phyloP scores from a whole-genome alignment of 35 echinoderm and acorn worm species.

The Ptychodera flava region DNA sequence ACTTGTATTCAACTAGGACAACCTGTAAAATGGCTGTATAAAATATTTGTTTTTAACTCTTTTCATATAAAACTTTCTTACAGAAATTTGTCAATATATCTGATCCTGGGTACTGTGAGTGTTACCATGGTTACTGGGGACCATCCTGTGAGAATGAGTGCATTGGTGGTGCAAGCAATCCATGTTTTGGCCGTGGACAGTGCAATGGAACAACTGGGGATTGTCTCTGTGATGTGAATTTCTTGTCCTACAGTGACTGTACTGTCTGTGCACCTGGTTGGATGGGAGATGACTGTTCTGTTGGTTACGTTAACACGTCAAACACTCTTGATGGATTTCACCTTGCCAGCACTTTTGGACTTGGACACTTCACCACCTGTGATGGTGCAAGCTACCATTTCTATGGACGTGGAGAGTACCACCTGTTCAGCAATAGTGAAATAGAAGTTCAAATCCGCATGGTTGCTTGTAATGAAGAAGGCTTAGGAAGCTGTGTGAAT shows the following conservation, averaged over 20 bases:
- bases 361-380: constrained; percentile 76
- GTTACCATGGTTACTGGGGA: constrained; percentile 78
- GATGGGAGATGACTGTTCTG: constrained; percentile 68
- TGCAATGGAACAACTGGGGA: constrained; percentile 46
- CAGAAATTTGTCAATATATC: constrained; percentile 10
- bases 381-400: constrained; percentile 69
- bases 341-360: constrained; percentile 48
- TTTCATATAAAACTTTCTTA: no score
- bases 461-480: constrained; percentile 40
- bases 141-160: constrained; percentile 66
- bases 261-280: constrained; percentile 38
- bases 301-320: constrained; percentile 13
- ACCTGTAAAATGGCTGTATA: no score
- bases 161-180: constrained; percentile 55
- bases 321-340: constrained; percentile 9
- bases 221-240: constrained; percentile 51
- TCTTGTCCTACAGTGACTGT: constrained; percentile 8
- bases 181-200: constrained; percentile 60
- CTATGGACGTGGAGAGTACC: constrained; percentile 57
- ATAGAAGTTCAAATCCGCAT: constrained; percentile 45
- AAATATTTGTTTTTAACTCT: no score
- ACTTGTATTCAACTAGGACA: no score
- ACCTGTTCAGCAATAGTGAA: constrained; percentile 18
- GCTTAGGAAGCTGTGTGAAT: constrained; percentile 57
- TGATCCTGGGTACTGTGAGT: constrained; percentile 53